These are phyloP conservation scores for Anaspis maculata DNA, from an alignment of 2,888 invertebrate genomes.

Conservation along the genomic window DNA sequence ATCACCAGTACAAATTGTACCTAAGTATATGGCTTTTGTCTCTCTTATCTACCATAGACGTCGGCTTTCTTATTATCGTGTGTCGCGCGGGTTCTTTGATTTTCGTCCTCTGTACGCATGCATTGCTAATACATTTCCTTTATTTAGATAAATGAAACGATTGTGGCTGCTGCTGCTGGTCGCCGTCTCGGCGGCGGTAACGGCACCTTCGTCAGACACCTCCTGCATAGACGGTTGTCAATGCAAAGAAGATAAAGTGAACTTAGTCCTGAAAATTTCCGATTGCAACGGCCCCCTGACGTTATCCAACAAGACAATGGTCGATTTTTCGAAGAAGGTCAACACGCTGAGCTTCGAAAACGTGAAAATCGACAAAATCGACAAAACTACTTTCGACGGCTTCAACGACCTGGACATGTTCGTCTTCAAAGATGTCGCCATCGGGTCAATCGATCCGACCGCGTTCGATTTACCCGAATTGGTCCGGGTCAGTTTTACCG, in stretches of 20 bases:
- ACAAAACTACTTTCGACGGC: conserved; percentile 61
- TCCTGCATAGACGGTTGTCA: conserved; percentile 23
- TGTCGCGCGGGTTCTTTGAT: too few relatives aligned
- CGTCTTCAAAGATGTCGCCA: conserved; percentile 59
- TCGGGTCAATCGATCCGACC: conserved; percentile 59
- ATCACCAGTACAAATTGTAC: too few relatives aligned
- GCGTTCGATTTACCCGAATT: conserved; percentile 53
- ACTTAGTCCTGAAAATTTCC: conserved; percentile 22
- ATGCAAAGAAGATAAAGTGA: conserved; percentile 22
- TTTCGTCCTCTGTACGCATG: conserved; percentile 1
- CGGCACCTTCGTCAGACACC: conserved; percentile 16
- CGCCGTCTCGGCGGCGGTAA: conserved; percentile 18
- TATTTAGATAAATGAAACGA: conserved; percentile 9
- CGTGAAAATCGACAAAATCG: conserved; percentile 53
- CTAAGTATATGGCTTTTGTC: too few relatives aligned
- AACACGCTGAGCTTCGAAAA: conserved; percentile 23
- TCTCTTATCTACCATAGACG: too few relatives aligned
- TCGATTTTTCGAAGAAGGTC: conserved; percentile 17
- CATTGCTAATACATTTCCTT: conserved; percentile 3
- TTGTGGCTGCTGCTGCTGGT: conserved; percentile 11
- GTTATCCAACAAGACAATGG: conserved; percentile 22
- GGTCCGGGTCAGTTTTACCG: conserved; percentile 48
- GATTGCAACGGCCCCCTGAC: conserved; percentile 23
- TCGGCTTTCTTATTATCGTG: too few relatives aligned
- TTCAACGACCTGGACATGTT: conserved; percentile 59